phyloP scores from a whole-genome alignment of 92 coral and sea anemone species.

The Parazoanthus swiftii region DNA sequence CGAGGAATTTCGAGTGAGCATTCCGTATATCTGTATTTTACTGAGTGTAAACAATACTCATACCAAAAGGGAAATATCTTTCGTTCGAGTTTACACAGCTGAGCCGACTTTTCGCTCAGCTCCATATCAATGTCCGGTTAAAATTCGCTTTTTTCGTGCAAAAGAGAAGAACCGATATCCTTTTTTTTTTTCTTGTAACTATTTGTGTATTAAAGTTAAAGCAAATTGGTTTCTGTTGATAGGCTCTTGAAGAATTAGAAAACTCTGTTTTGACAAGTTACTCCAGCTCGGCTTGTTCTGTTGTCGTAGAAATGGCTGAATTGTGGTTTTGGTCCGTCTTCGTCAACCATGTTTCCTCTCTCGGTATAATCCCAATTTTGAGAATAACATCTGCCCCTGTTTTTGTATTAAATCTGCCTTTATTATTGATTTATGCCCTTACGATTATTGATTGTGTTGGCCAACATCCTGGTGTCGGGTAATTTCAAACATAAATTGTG shows the following conservation, averaged over 20 bases:
- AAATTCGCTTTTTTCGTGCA: neutral
- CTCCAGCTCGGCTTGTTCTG: neutral
- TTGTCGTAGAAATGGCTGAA: neutral
- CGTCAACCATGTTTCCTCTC: neutral
- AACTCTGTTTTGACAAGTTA: neutral
- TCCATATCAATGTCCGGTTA: neutral
- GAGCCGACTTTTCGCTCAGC: neutral
- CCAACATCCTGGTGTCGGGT: neutral
- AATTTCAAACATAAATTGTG: constrained; percentile 6
- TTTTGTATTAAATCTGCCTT: constrained; percentile 28
- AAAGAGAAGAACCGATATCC: constrained; percentile 1
- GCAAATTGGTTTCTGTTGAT: neutral
- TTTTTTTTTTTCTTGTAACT: neutral
- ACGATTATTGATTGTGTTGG: constrained; percentile 9
- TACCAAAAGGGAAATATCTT: constrained; percentile 1
- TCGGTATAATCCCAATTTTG: neutral
- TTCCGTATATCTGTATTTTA: constrained; percentile 23
- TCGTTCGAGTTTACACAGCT: neutral
- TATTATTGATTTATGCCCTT: constrained; percentile 23
- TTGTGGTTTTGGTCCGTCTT: neutral
- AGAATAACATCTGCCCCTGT: constrained; percentile 36
- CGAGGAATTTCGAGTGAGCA: constrained; percentile 41
- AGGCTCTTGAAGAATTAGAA: neutral
- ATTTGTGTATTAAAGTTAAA: neutral
- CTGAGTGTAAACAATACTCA: neutral